A percentile compares a stretch with the other conserved stretches of the same genome.
phyloP scores from a whole-genome alignment of 2,888 invertebrate species.

The Scrobipalpa atriplicella region DNA sequence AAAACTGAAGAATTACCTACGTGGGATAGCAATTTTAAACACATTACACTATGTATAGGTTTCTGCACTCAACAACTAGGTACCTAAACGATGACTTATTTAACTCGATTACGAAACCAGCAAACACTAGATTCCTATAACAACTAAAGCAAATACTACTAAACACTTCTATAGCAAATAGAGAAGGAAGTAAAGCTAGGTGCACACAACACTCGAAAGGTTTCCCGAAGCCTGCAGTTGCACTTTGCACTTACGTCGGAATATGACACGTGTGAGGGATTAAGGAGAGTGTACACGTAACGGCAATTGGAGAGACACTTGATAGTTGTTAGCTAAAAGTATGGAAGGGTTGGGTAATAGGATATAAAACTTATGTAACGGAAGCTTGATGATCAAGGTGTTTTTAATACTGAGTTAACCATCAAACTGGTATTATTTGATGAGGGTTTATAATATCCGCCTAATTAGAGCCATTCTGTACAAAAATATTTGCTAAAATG shows the following conservation, averaged over 20 bases:
- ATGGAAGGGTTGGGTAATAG: constrained; percentile 3
- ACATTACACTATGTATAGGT: neutral
- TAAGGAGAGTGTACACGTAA: constrained; percentile 1
- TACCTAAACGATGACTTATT: neutral
- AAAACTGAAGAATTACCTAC: too few species aligned
- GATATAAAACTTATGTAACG: neutral
- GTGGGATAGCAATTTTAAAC: too few species aligned
- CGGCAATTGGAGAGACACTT: constrained; percentile 14
- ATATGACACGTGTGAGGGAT: constrained; percentile 14
- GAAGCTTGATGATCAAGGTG: too few species aligned
- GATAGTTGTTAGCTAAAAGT: neutral
- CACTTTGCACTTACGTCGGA: constrained; percentile 10
- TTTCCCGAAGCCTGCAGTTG: constrained; percentile 20
- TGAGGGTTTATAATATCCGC: too few species aligned
- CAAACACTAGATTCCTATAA: neutral
- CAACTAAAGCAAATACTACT: neutral
- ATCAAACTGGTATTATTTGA: too few species aligned
- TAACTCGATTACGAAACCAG: neutral
- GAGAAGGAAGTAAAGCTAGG: constrained; percentile 6
- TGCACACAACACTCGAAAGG: constrained; percentile 3
- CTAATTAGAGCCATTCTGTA: too few species aligned
- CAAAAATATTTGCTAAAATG: too few species aligned
- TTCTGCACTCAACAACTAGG: neutral
- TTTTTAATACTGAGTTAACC: too few species aligned
- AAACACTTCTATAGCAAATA: neutral